Percentiles rank a stretch among this genome's conserved stretches.
Conservation (phyloP, 2,888 invertebrate genomes). For the Caenorhabditis macrosperma region DNA sequence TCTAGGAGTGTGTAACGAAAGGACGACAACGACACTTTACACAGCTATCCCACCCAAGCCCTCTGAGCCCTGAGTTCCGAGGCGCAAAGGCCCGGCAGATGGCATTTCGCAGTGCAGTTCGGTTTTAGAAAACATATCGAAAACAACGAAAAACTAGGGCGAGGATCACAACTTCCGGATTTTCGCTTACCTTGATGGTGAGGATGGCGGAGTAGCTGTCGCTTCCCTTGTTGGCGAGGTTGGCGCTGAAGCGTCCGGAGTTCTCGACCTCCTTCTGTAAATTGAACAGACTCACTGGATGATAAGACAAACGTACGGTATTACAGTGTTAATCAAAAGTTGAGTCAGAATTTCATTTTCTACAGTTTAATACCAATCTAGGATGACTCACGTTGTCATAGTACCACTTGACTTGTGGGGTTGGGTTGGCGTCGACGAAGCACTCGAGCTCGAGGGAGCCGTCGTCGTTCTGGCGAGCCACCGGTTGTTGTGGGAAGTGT, state of each 20-base stretch:
- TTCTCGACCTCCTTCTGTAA: constrained; percentile 77
- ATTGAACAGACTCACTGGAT: not conserved
- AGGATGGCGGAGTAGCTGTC: constrained; percentile 80
- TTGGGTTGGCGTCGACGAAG: constrained; percentile 80
- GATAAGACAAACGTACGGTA: not conserved
- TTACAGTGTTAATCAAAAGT: not conserved
- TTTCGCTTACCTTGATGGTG: constrained; percentile 77
- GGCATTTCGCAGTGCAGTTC: not conserved
- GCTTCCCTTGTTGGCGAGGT: constrained; percentile 77
- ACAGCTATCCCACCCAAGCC: constrained; percentile 12
- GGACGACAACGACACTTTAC: constrained; percentile 51
- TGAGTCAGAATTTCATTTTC: no score
- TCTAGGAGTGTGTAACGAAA: constrained; percentile 47
- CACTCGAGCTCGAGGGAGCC: constrained; percentile 80
- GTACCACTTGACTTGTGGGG: constrained; percentile 80
- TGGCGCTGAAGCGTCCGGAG: constrained; percentile 76
- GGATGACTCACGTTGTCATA: constrained; percentile 77
- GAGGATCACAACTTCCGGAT: no score
- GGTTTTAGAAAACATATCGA: constrained; percentile 22
- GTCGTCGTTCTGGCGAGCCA: constrained; percentile 80
- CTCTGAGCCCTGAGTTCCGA: constrained; percentile 36
- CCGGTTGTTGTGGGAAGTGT: constrained; percentile 80
- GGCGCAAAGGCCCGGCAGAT: not conserved
- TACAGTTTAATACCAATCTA: no score
- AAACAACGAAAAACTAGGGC: not conserved